Evolutionary conservation across 2,888 invertebrate species (phyloP).

Genomic region (Cryptocephalus moraei): DNA sequence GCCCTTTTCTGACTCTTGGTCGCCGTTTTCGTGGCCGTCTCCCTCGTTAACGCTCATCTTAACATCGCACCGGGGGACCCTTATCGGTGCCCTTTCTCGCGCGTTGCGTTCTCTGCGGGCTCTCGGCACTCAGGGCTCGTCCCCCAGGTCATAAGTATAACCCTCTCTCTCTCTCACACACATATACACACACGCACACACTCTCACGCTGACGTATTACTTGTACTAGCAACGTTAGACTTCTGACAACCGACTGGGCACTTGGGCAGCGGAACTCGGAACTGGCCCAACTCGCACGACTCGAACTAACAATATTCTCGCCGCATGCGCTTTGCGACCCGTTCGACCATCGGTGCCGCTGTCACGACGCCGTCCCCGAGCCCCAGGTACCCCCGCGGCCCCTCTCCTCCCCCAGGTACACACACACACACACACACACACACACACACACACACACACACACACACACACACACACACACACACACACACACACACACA

Average conservation of each 20-base stretch:
- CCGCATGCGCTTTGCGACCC: slow-evolving; percentile 11
- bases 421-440: not conserved
- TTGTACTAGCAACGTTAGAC: slow-evolving; percentile 10
- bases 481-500: too few species aligned
- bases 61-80: slow-evolving; percentile 14
- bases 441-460: not conserved
- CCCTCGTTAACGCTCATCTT: slow-evolving; percentile 30
- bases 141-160: too few species aligned
- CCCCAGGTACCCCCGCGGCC: not conserved
- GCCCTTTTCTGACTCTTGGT: slow-evolving; percentile 12
- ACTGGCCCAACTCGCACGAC: slow-evolving; percentile 14
- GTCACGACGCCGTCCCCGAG: not conserved
- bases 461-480: not conserved
- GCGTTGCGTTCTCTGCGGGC: too few species aligned
- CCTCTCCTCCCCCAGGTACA: not conserved
- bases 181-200: too few species aligned
- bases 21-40: slow-evolving; percentile 21
- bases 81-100: too few species aligned
- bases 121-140: too few species aligned
- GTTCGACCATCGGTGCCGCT: slow-evolving; percentile 5
- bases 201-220: slow-evolving; percentile 7
- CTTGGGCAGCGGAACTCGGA: slow-evolving; percentile 15
- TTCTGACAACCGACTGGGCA: slow-evolving; percentile 14
- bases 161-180: too few species aligned
- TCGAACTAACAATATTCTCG: slow-evolving; percentile 2